Conservation (phyloP, 2,113 vertebrate genomes). For the Gavialis gangeticus region DNA sequence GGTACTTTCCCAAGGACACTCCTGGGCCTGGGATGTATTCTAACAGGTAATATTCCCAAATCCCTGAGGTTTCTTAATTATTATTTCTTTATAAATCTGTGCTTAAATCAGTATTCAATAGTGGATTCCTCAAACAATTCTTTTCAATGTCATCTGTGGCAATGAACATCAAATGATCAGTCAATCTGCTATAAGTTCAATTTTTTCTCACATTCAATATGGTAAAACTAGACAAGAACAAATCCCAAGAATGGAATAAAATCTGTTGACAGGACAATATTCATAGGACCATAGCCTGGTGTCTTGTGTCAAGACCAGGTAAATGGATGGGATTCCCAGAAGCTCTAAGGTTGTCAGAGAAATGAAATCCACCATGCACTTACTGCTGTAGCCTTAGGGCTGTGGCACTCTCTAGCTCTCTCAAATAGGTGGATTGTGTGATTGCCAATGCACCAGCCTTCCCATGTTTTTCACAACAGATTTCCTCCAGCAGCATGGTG, state of each 20-base stretch:
- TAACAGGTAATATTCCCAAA: conserved; percentile 76
- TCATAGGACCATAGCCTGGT: neutral
- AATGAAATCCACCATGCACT: neutral
- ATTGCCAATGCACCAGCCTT: fast-evolving
- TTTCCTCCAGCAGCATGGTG: neutral
- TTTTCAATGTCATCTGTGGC: neutral
- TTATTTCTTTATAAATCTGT: neutral
- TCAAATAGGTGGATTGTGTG: fast-evolving
- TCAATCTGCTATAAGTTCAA: fast-evolving
- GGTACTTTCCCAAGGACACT: conserved; percentile 71
- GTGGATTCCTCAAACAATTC: neutral
- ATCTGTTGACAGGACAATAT: neutral
- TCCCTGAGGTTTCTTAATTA: neutral
- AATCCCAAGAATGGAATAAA: neutral
- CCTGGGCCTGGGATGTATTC: conserved; percentile 82
- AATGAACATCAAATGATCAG: neutral
- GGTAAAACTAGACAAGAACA: neutral
- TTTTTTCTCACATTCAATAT: neutral
- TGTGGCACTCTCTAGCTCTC: neutral
- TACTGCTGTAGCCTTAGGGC: neutral
- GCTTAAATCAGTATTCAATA: neutral
- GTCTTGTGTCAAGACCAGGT: fast-evolving
- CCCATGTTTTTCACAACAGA: neutral
- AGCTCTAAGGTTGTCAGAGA: neutral
- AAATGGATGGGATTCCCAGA: neutral